A percentile compares a stretch with the other conserved stretches of the same genome.
phyloP scores from a whole-genome alignment of 2,888 invertebrate genomes.

The Xestia xanthographa region DNA sequence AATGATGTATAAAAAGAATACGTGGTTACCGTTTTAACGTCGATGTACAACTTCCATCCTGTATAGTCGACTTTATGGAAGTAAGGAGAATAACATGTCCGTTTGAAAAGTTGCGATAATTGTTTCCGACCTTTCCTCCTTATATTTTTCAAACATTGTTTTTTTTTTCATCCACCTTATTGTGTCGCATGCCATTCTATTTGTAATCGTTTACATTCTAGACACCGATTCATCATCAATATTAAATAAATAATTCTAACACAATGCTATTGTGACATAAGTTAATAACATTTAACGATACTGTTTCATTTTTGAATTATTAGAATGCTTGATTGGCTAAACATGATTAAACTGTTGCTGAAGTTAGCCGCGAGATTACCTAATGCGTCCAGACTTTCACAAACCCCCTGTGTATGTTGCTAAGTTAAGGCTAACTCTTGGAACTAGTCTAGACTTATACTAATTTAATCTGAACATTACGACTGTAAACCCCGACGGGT shows the following conservation, averaged over 20 bases:
- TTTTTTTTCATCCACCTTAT: background rate
- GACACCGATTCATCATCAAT: background rate
- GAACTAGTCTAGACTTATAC: conserved; percentile 29
- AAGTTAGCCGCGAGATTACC: background rate
- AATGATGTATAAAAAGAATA: too few species aligned
- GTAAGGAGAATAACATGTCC: too few species aligned
- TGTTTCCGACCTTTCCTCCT: too few species aligned
- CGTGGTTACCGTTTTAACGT: too few species aligned
- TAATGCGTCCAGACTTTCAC: conserved; percentile 6
- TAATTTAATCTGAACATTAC: background rate
- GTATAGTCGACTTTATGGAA: too few species aligned
- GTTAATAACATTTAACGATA: background rate
- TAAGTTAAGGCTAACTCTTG: background rate
- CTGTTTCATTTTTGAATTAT: background rate
- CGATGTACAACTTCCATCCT: too few species aligned
- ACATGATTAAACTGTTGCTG: background rate
- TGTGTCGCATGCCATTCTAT: too few species aligned
- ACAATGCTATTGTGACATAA: conserved; percentile 11
- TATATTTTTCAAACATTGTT: background rate
- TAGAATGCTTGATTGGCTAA: background rate
- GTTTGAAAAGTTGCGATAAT: too few species aligned
- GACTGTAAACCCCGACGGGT: too few species aligned
- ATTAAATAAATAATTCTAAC: background rate
- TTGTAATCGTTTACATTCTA: background rate
- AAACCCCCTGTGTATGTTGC: background rate